Conservation (phyloP, 2,797 vertebrate genomes). For the Rachycentron canadum region DNA sequence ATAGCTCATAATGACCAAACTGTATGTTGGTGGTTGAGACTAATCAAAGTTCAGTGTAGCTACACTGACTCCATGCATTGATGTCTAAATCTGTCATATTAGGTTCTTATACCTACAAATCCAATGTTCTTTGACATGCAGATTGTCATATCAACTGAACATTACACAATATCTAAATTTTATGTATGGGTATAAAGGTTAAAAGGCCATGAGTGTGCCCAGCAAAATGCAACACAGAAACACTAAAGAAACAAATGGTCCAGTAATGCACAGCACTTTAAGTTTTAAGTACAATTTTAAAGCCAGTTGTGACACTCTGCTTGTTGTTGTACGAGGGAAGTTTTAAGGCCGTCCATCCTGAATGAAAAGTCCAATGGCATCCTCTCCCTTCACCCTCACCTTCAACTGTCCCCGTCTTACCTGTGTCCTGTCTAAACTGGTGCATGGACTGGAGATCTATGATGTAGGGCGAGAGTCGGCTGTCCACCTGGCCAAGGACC, state of each 20-base stretch:
- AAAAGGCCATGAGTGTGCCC: background rate
- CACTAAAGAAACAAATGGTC: background rate
- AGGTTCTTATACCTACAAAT: background rate
- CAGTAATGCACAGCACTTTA: background rate
- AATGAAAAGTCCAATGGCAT: background rate
- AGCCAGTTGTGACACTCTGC: no score
- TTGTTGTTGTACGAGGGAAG: background rate
- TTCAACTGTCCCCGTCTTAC: conserved; percentile 77
- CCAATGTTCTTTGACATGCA: background rate
- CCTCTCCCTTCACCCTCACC: no score
- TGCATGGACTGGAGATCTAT: conserved; percentile 95
- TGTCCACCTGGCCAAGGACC: conserved; percentile 94
- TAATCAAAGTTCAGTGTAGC: background rate
- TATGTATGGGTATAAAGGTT: background rate
- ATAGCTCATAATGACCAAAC: background rate
- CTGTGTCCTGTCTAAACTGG: conserved; percentile 95
- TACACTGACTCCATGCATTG: background rate
- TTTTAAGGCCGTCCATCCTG: background rate
- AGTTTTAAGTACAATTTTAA: background rate
- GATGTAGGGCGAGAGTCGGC: conserved; percentile 92
- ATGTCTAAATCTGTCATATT: background rate
- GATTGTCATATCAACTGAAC: background rate
- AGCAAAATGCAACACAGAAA: background rate
- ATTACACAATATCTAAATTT: background rate
- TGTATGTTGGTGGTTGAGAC: background rate